phyloP scores from a whole-genome alignment of 2,797 vertebrate genomes.

The Heliangelus exortis region DNA sequence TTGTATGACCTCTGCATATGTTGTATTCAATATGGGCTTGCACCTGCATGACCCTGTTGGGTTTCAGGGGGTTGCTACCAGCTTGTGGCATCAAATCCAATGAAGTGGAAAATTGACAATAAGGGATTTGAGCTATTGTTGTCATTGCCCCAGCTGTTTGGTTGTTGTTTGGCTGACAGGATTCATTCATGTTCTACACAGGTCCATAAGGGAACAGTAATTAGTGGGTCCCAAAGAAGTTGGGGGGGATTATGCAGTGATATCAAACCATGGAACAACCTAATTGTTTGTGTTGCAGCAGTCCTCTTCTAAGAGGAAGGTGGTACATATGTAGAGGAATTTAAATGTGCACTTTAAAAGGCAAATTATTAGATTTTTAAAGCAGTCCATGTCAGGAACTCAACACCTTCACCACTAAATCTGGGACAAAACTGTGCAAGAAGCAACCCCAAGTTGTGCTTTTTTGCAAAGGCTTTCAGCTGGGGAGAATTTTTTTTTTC shows the following conservation, averaged over 20 bases:
- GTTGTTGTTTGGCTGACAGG: not conserved
- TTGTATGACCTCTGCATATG: not conserved
- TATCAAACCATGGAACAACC: not conserved
- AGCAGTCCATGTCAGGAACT: not conserved
- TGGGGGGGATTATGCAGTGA: not conserved
- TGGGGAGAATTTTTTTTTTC: not conserved
- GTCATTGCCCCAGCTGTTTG: not conserved
- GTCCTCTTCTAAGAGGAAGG: not conserved
- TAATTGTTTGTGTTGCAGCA: not conserved
- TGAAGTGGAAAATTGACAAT: slow-evolving; percentile 37
- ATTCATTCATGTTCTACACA: not conserved
- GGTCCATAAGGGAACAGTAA: not conserved
- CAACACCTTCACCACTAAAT: not conserved
- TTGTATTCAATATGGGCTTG: not conserved
- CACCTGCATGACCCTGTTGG: not conserved
- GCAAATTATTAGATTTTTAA: not conserved
- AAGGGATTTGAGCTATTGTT: slow-evolving; percentile 7
- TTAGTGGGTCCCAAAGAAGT: not conserved
- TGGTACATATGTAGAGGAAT: not conserved
- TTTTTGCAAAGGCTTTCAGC: not conserved
- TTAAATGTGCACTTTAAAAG: not conserved
- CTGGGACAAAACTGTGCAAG: not conserved
- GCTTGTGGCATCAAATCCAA: not conserved
- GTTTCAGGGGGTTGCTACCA: not conserved
- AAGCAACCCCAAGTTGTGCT: not conserved